Evolutionary conservation across 2,888 invertebrate species (phyloP), one percentile per base, ranked within the genome.

Genomic region (Lasiommata megera): DNA sequence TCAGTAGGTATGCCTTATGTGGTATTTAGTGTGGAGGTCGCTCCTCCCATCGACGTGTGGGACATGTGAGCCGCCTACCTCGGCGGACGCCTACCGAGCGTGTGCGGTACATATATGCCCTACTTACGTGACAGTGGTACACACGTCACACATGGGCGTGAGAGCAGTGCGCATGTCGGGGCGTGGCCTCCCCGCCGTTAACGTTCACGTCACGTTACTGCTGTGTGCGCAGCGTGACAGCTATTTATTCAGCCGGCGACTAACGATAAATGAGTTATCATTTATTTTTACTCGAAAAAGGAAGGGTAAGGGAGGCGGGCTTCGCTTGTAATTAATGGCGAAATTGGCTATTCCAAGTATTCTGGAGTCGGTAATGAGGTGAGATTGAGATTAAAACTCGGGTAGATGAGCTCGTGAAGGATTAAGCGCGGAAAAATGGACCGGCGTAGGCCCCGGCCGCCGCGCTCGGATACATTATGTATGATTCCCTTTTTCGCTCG

Each of bases 291-390:
- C 89, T 79, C 79, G 81, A 81, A 87, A 88, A 84, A 82, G 85
- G 84, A 80, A 82, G 84, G 84, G 86, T 82, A 80, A 77, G 79
- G 79, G 74, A 79, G 74, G 46, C 46, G 31, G 29, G 46, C 46
- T 46, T 3, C 71, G 74, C 70, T 63, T 52, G 84, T 88, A 89
- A 88, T 90, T 89, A 89, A 90, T 89, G 88, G 77, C 74, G 79
- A 80, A 88, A 90, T 89, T 89, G 89, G 85, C 89, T 88, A 85
- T 88, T 88, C 88, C 82, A 79, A 86, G 85, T 83, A 84, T 88
- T 89, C 80, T 79, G 84, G 83, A 80, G 79, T 77, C 79, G 79
- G 85, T 88, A 88, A 88, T 89, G 88, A 89, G 89, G 87, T 86
- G 87, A 81, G 87, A 87, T 88, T 83, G 85, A 84, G 88, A 88